Evolutionary conservation across 1,140 invertebrate species (phyloP), one percentile per base, ranked within the genome.

Genomic region (Papilio helenus): DNA sequence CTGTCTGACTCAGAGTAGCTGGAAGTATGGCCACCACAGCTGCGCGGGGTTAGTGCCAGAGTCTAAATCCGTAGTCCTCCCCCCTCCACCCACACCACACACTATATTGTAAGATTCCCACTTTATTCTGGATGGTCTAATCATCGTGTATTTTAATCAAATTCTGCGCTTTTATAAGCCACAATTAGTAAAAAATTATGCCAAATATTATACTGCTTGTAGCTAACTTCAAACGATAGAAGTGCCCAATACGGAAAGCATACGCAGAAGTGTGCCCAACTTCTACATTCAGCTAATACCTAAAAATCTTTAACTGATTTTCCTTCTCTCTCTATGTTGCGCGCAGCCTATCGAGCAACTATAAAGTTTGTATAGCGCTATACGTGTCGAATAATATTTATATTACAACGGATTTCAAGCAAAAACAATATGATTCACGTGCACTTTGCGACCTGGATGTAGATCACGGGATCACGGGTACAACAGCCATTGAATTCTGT

Each of bases 21-120:
- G 20, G 58, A 26, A 61, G 58, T 61, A 61, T 61, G 58, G 58
- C 58, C 23, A 61, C 58, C 58, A 18, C 71, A 87, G 74, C 81
- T 83, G 82, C 79, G 79, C 71, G 79, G 79, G 79, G 79, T 65
- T 72, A 80, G 79, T 89, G 89, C 89, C 89, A 90, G 84, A 77
- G 78, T 89, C 89, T 91, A 91, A 89, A 85, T 90, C 82, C 46
- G 87, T 74, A 2, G 79, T 72, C 74, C 79, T 58, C 78, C 77
- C 34, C 79, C 77, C 74, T 83, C 71, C 80, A 72, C 81, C 87
- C 68, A 84, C 87, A 86, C 82, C 86, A 65, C 58, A 61, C 5
- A 20, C 65, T 73, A 77, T 74, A 55, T 55, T 20, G 7, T 9
- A 55, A 55, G 51, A 55, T 55, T 55, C 51, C 8, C 20, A 55